Percentiles rank a stretch among this genome's conserved stretches.
phyloP scores from a whole-genome alignment of 2,113 vertebrate species.

The Colinus virginianus region DNA sequence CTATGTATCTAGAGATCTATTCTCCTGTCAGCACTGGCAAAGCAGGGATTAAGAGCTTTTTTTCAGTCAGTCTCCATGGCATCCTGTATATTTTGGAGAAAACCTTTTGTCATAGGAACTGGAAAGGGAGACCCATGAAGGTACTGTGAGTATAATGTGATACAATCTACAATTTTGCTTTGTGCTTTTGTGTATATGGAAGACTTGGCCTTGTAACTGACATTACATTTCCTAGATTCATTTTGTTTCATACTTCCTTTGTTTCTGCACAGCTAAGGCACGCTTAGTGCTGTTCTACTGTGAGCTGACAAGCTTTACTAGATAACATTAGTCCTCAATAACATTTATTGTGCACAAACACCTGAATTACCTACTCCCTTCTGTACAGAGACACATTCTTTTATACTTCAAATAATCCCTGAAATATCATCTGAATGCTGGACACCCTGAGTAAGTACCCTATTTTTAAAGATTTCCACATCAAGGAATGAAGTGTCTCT shows the following conservation, averaged over 20 bases:
- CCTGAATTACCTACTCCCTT: not conserved
- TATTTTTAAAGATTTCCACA: not conserved
- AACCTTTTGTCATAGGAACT: not conserved
- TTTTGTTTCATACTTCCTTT: not conserved
- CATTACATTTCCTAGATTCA: not conserved
- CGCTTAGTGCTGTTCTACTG: not conserved
- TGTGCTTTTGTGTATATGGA: not conserved
- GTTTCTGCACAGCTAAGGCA: not conserved
- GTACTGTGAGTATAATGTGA: not conserved
- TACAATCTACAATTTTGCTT: not conserved
- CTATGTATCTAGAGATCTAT: not conserved
- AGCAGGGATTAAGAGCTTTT: conserved; percentile 7
- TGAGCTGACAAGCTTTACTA: not conserved
- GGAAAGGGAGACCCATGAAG: not conserved
- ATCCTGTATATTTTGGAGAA: not conserved
- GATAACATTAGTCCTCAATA: not conserved
- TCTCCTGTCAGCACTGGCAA: not conserved
- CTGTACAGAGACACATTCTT: not conserved
- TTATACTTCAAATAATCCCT: not conserved
- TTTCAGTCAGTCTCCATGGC: not conserved
- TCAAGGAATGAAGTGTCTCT: not conserved
- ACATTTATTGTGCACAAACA: not conserved
- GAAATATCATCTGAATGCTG: not conserved
- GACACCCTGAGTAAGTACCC: not conserved
- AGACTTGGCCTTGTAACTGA: not conserved